Evolutionary conservation across 2,113 vertebrate species (phyloP).

Genomic region (Pipa parva): DNA sequence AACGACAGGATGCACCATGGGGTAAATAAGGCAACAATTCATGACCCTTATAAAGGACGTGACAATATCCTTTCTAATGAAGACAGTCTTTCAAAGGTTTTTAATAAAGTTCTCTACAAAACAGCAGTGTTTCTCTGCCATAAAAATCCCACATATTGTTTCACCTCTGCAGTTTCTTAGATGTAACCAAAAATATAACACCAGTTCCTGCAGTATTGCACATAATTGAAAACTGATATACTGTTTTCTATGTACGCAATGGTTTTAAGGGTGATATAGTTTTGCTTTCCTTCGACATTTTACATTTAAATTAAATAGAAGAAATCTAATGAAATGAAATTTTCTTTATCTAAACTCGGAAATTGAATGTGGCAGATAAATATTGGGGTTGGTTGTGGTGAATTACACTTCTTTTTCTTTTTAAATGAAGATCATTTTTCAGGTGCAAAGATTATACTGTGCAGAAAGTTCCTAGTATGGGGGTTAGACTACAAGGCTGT

Average conservation of each 20-base stretch:
- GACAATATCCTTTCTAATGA: conserved; percentile 2
- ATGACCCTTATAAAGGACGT: neutral
- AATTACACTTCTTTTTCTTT: too few species aligned
- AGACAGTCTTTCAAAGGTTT: conserved; percentile 4
- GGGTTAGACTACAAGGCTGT: too few species aligned
- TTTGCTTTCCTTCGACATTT: conserved; percentile 7
- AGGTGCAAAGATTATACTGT: too few species aligned
- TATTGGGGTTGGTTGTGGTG: too few species aligned
- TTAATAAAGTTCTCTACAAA: conserved; percentile 6
- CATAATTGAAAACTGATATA: conserved; percentile 1
- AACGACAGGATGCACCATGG: neutral
- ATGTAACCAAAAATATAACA: neutral
- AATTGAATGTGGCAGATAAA: too few species aligned
- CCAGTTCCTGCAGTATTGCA: neutral
- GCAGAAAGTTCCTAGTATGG: too few species aligned
- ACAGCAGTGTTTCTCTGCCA: neutral
- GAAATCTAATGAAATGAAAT: too few species aligned
- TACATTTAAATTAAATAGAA: neutral
- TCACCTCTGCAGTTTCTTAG: neutral
- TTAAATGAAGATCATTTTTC: too few species aligned
- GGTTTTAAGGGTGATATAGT: neutral
- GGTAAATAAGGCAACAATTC: conserved; percentile 5
- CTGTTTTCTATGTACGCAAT: neutral
- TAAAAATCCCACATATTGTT: neutral
- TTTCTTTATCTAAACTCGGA: too few species aligned